Conservation (phyloP, 2,888 invertebrate genomes). For the Polydrusus tereticollis region DNA sequence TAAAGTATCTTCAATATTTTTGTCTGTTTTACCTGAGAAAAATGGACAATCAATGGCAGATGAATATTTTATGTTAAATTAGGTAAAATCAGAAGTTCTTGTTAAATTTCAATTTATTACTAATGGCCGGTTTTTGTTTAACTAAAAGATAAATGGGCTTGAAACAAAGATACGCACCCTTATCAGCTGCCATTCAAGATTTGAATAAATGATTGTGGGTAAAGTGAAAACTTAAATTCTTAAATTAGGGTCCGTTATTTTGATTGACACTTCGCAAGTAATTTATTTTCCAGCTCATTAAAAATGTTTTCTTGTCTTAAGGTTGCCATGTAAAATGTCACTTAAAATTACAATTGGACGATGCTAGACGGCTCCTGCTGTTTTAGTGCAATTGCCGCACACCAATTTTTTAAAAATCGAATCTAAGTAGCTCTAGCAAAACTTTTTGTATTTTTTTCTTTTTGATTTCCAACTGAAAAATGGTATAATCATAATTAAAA, state of each 20-base stretch:
- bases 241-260: background rate
- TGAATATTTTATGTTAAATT: slow-evolving; percentile 2
- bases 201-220: slow-evolving; percentile 9
- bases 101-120: background rate
- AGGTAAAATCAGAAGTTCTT: background rate
- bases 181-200: slow-evolving; percentile 13
- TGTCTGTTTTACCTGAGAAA: no score
- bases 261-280: background rate
- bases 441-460: no score
- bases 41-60: no score
- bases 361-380: background rate
- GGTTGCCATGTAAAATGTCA: background rate
- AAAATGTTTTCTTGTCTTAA: background rate
- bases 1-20: no score
- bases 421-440: no score
- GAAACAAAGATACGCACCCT: slow-evolving; percentile 13
- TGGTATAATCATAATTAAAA: no score
- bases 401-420: background rate
- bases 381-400: no score
- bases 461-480: no score
- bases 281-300: background rate
- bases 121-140: background rate
- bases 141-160: slow-evolving; percentile 3
- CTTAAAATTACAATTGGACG: background rate
- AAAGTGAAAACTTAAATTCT: slow-evolving; percentile 10